Base-by-base conservation (phyloP, 2,113 vertebrate species). In the Hemicordylus capensis region DNA sequence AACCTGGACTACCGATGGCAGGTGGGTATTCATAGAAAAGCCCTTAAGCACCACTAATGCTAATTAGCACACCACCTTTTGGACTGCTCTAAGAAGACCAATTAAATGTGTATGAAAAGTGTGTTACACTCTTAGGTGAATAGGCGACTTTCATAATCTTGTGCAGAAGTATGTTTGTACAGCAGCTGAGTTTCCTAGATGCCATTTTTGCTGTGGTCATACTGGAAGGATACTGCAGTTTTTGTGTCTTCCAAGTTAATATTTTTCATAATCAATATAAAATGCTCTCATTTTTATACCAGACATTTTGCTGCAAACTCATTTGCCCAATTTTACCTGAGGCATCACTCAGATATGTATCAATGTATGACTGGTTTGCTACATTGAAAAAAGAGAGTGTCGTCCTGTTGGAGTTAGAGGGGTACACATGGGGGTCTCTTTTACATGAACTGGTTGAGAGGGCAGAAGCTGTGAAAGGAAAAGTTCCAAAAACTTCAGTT, bases 21-120 rank as follows among this genome's bases (percentile, higher is more conserved):
- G 34, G 8, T 51, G 31, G 31, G 19, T 63, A 11, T 54, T 15
- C 34, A 88, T 69, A 17, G 48, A 74, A 85, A 59, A 69, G 54
- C 6, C 2, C 37, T 72, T 19, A 70, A 58, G 39, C 14, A 34
- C 46, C 4, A 1, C 9, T 75, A 81, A 6, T 12, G 85, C 31
- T 76, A 85, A 51, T 0, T 83, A 83, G n/a, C 54, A 61, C 9
- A 24, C 54, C 19, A 17, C 31, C 24, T 83, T 83, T 77, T 72
- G 54, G 56, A 54, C 34, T 59, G 59, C 6, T 31, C 5, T 31
- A 39, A 88, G 87, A 63, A 76, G 20, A 9, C 51, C 67, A 83
- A 66, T 87, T 89, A 91, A 87, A 86, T 0, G 8, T 72, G 2
- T 51, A 69, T 75, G 2, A 88, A 34, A 70, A 44, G 1, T 83